These are phyloP conservation scores for Accipiter cooperii DNA, from an alignment of 2,113 vertebrate genomes.

Conservation along the genomic window DNA sequence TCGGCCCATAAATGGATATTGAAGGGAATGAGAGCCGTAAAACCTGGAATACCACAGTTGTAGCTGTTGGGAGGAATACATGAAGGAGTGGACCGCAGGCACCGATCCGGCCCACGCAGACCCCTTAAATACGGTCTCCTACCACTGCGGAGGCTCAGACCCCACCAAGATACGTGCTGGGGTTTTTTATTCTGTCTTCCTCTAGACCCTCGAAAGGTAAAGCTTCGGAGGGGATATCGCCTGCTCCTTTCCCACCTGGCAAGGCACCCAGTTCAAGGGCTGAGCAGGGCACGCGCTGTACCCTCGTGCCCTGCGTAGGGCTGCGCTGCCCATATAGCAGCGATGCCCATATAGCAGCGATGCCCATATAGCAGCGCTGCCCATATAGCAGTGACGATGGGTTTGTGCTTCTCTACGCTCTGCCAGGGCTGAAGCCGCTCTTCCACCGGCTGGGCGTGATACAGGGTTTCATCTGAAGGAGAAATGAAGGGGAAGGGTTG, in stretches of 20 bases:
- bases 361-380: no score
- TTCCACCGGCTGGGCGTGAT: no score
- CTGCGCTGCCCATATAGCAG: background rate
- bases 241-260: background rate
- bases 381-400: fast-evolving
- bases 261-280: background rate
- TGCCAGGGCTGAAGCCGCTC: background rate
- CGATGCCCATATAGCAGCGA: fast-evolving
- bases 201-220: no score
- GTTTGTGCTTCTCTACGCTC: background rate
- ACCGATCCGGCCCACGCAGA: background rate
- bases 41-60: background rate
- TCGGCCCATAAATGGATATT: no score
- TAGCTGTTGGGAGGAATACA: background rate
- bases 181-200: background rate
- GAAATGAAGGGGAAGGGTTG: background rate
- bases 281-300: background rate
- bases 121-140: background rate
- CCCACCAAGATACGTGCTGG: fast-evolving
- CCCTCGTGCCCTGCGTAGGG: background rate
- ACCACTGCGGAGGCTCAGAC: background rate
- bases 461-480: background rate
- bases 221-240: fast-evolving
- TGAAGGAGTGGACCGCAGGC: background rate
- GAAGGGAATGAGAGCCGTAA: background rate